Base-by-base conservation (phyloP, 2,113 vertebrate genomes). In the Passer montanus region DNA sequence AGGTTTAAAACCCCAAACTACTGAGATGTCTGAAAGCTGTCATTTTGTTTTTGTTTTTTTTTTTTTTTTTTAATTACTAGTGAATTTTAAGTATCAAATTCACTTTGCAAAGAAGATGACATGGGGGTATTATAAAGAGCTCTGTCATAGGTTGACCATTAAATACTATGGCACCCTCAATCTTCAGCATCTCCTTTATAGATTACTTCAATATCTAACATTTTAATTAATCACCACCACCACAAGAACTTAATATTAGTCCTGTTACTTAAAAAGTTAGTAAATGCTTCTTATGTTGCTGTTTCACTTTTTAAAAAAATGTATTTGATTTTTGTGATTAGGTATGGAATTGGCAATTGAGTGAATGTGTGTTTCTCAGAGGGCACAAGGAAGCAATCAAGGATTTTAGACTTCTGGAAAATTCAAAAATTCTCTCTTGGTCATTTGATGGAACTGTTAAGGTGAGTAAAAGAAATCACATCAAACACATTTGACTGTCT, bases 401-500 rank as follows among this genome's bases (percentile, higher is more conserved):
- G 96, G 98, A 98, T 94, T 99, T 99, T 49, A 97, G 95, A 46
- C 94, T 99, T 82, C 95, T 99, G 66, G 96, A 97, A 83, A 82
- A 91, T 66, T 98, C 98, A n/a, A 96, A 95, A 81, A 95, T 99
- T 73, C 98, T 99, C 89, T 99, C 99, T 44, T 99, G 99, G 99
- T 99, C 99, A 18, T 99, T 98, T 53, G 99, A 99, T 94, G 99
- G 99, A 89, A 99, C 99, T 0, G 98, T 98, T 74, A 99, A 99
- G 98, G 99, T 99, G 98, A 98, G 77, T 87, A 81, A 87, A 90
- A 72, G 33, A 92, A 81, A 89, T 79, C 7, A 2, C 20, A 11
- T 74, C 26, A 53, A 75, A 53, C n/a, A 33, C 10, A 8, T 95
- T 73, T 81, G 73, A 31, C 22, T 56, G 14, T 37, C 52, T 66